Base-by-base conservation (phyloP, 2,797 vertebrate genomes). In the Crocodylus rhombifer region DNA sequence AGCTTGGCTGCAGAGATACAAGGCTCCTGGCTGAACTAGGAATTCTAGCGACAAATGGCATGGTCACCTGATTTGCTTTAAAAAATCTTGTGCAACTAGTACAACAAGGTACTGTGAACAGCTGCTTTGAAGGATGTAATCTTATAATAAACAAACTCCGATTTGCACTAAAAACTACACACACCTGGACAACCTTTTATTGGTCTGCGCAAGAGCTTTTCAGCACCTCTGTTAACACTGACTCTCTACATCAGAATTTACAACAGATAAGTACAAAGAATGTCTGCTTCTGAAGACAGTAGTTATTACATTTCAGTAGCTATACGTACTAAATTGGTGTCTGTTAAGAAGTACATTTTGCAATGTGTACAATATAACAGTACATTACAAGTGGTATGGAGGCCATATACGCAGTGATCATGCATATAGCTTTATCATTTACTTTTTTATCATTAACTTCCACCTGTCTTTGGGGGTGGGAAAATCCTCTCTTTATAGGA, bases 31-130 rank as follows among this genome's bases (percentile, higher is more conserved):
- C n/a, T 77, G 82, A 96, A 97, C 77, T 7, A 91, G 63, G 71
- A 92, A 80, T 1, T 0, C n/a, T 94, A 77, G 89, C 82, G 89
- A 80, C 5, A 61, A 92, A 81, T 63, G 80, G 86, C 65, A 74
- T 82, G 1, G 0, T 62, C 87, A 90, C 86, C 95, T 75, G 76
- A 91, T 91, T 91, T 92, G 86, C 85, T 95, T 82, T 95, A 84
- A 90, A 93, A 96, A 92, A 91, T 64, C 90, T 92, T 84, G 95
- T 62, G 76, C 73, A 96, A 95, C 94, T 87, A 56, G 93, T 92
- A 85, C 26, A 94, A 93, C 84, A 85, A 94, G 93, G 81, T 94
- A 87, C 82, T 94, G 78, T 91, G 86, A 90, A 71, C 84, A 92
- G 85, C 86, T 93, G 89, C 86, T 96, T 86, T 88, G 85, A 96